Percentiles rank a stretch among this genome's conserved stretches.
phyloP scores from a whole-genome alignment of 1,140 invertebrate species.

The Pogonognathellus flavescens region DNA sequence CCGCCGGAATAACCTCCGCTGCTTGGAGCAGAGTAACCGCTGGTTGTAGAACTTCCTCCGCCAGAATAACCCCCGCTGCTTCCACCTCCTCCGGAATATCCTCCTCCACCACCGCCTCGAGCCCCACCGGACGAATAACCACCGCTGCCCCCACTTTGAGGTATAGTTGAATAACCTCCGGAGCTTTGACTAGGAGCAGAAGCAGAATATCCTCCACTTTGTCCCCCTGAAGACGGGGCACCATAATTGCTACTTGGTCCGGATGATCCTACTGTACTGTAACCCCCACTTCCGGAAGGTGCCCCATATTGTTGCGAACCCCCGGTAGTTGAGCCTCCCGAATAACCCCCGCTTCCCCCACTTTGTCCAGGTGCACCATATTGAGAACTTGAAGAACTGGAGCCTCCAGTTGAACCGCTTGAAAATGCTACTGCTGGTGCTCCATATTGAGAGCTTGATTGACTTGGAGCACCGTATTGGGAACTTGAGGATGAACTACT shows the following conservation, averaged over 20 bases:
- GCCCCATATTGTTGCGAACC: not conserved
- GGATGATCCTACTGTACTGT: not conserved
- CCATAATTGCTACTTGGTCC: constrained; percentile 19
- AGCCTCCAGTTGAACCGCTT: not conserved
- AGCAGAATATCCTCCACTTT: no score
- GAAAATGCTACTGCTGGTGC: not conserved
- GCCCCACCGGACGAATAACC: no score
- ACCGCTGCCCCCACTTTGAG: no score
- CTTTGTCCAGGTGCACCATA: not conserved
- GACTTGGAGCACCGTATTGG: not conserved
- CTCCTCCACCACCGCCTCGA: not conserved
- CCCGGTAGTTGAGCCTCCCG: not conserved
- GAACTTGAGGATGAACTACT: not conserved
- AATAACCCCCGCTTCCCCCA: not conserved
- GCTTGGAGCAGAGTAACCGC: no score
- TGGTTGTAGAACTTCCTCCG: not conserved
- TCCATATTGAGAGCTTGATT: not conserved
- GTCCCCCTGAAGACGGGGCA: no score
- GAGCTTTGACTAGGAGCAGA: not conserved
- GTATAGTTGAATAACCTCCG: not conserved
- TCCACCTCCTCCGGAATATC: not conserved
- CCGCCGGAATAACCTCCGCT: constrained; percentile 1
- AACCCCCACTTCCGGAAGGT: not conserved
- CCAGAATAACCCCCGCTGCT: not conserved
- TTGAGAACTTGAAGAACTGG: not conserved